A percentile compares a stretch with the other conserved stretches of the same genome.
phyloP scores from a whole-genome alignment of 2,888 invertebrate species.

The Macaria liturata region DNA sequence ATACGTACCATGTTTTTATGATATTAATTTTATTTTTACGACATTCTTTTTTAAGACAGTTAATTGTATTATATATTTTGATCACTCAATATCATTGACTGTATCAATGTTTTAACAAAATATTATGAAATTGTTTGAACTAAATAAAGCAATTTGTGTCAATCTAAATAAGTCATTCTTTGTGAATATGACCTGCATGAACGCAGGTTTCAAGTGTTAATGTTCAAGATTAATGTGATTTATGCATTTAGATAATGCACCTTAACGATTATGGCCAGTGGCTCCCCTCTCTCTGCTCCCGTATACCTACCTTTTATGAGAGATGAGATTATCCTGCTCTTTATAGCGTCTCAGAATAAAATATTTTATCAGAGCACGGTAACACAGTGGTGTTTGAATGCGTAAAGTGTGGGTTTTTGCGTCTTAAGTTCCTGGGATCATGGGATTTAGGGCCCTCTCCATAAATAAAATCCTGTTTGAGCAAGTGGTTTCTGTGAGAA shows the following conservation, averaged over 20 bases:
- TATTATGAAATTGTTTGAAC: too few relatives aligned
- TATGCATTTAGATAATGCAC: slow-evolving; percentile 5
- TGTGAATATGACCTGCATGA: too few relatives aligned
- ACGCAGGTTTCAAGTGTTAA: too few relatives aligned
- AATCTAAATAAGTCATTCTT: too few relatives aligned
- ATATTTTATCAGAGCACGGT: slow-evolving; percentile 31
- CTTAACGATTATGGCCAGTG: slow-evolving; percentile 5
- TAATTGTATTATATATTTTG: too few relatives aligned
- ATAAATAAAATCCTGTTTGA: slow-evolving; percentile 23
- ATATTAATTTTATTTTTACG: too few relatives aligned
- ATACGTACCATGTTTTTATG: too few relatives aligned
- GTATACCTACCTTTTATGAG: slow-evolving; percentile 42
- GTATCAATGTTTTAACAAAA: too few relatives aligned
- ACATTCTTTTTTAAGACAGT: too few relatives aligned
- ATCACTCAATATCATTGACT: too few relatives aligned
- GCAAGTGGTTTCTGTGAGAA: slow-evolving; percentile 23
- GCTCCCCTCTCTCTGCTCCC: slow-evolving; percentile 14
- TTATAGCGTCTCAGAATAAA: slow-evolving; percentile 37
- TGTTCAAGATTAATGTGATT: slow-evolving; percentile 4
- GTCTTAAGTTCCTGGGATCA: slow-evolving; percentile 33
- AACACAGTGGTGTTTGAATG: slow-evolving; percentile 31
- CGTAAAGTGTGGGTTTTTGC: slow-evolving; percentile 35
- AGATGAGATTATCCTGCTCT: slow-evolving; percentile 45
- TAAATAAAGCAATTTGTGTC: too few relatives aligned
- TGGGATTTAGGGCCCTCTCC: slow-evolving; percentile 29